Percentiles rank a stretch among this genome's conserved stretches.
phyloP scores from a whole-genome alignment of 2,888 invertebrate genomes.

The Spatulosminthurus flaviceps region DNA sequence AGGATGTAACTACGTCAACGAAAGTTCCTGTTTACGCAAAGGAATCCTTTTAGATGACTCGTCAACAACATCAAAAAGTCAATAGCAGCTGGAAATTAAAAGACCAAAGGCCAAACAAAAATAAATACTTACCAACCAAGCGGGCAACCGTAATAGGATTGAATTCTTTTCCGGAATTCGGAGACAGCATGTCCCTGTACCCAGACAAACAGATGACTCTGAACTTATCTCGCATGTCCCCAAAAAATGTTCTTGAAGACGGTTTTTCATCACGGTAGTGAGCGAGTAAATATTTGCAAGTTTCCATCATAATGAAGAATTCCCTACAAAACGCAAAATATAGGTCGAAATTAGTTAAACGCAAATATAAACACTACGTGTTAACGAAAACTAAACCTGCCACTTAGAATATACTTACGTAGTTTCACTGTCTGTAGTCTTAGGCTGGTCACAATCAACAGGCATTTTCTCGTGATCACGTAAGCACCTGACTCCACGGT shows the following conservation, averaged over 20 bases:
- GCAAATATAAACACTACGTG: no score
- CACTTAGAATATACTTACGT: no score
- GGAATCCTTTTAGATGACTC: background rate
- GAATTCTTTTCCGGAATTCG: constrained; percentile 45
- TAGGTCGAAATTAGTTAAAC: no score
- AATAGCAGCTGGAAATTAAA: background rate
- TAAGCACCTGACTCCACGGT: constrained; percentile 55
- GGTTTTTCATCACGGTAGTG: constrained; percentile 46
- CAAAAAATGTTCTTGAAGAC: constrained; percentile 52
- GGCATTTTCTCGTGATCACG: constrained; percentile 46
- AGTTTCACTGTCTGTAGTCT: constrained; percentile 39
- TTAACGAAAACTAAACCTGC: no score
- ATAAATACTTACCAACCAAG: constrained; percentile 49
- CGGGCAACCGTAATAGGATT: constrained; percentile 56
- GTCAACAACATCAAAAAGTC: background rate
- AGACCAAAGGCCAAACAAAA: background rate
- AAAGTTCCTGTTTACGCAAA: constrained; percentile 41
- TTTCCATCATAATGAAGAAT: constrained; percentile 57
- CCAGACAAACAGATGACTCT: constrained; percentile 58
- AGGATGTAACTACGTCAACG: constrained; percentile 45
- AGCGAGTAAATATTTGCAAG: constrained; percentile 55
- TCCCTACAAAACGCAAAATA: no score
- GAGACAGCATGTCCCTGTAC: constrained; percentile 48
- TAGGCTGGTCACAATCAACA: constrained; percentile 51
- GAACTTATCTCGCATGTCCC: constrained; percentile 58